Evolutionary conservation across 2,797 vertebrate species (phyloP).

Genomic region (Dendrocincla tyrannina): DNA sequence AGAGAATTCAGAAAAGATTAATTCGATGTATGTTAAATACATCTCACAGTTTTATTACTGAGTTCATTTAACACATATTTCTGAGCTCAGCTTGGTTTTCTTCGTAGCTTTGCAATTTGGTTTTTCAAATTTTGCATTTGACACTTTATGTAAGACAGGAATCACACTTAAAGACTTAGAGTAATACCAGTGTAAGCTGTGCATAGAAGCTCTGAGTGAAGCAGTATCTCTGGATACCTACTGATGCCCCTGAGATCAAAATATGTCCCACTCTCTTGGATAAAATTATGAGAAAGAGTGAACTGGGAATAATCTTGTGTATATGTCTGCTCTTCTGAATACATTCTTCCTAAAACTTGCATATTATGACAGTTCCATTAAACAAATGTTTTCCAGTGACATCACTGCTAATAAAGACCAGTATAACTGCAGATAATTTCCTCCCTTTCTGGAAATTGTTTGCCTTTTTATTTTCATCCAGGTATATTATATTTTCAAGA

Average conservation of each 20-base stretch:
- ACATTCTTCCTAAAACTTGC: neutral
- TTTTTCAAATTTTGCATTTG: neutral
- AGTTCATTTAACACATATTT: slow-evolving; percentile 10
- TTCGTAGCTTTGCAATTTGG: neutral
- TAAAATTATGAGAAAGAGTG: neutral
- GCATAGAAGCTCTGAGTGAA: neutral
- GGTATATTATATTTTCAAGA: neutral
- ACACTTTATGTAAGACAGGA: neutral
- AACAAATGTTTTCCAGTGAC: neutral
- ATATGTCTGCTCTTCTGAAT: neutral
- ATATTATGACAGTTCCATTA: neutral
- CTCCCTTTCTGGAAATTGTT: neutral
- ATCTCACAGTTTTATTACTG: neutral
- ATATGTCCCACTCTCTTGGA: neutral
- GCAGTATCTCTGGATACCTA: neutral
- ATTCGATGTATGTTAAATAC: neutral
- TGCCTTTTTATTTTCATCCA: neutral
- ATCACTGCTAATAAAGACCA: neutral
- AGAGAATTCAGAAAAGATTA: neutral
- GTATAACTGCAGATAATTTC: neutral
- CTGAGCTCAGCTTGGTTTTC: neutral
- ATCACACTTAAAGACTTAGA: neutral
- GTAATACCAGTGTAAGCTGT: neutral
- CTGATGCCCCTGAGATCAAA: neutral
- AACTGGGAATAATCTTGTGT: neutral